Base-by-base conservation (phyloP, 2,797 vertebrate species). In the Chloroceryle amazona region DNA sequence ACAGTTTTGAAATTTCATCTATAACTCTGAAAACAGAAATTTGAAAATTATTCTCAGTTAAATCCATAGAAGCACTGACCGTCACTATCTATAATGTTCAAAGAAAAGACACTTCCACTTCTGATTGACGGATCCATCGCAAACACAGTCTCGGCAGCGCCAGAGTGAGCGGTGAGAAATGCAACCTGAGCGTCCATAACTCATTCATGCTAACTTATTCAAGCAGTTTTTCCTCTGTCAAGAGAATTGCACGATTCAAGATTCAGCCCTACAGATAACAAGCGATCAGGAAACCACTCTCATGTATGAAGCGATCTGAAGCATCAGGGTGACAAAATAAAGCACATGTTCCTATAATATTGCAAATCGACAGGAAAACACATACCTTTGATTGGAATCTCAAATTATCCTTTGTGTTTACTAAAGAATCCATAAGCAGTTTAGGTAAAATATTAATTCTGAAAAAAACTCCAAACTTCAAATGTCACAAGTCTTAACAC, bases 101-200 rank as follows among this genome's bases (percentile, higher is more conserved):
- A 65, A 94, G 78, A 80, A 73, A 87, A 89, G 67, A 83, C 67
- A 84, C 74, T 68, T 97, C 31, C 37, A 51, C 37, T 87, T 72
- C 55, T 93, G 86, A 95, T 1, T 93, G 96, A 94, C 90, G 82
- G 71, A 84, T 37, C 62, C 66, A 67, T 31, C 95, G 81, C 33
- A 91, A 95, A 73, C 15, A 81, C n/a, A 84, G 81, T 14, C 85
- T 90, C 57, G 55, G 62, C 63, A 94, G 70, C 73, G 81, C 55
- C 67, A 80, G 79, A 72, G 47, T 1, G 6, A 72, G n/a, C 0
- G 0, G 0, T 88, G 76, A 70, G 90, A 96, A 92, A 71, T 26
- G 65, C 52, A 94, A 28, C 63, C 58, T 70, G 47, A 79, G 17
- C 37, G 49, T 39, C 71, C 35, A 10, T 52, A 87, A n/a, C 41